These are phyloP conservation scores for Charina bottae DNA, from an alignment of 2,113 vertebrate species.

Conservation along the genomic window DNA sequence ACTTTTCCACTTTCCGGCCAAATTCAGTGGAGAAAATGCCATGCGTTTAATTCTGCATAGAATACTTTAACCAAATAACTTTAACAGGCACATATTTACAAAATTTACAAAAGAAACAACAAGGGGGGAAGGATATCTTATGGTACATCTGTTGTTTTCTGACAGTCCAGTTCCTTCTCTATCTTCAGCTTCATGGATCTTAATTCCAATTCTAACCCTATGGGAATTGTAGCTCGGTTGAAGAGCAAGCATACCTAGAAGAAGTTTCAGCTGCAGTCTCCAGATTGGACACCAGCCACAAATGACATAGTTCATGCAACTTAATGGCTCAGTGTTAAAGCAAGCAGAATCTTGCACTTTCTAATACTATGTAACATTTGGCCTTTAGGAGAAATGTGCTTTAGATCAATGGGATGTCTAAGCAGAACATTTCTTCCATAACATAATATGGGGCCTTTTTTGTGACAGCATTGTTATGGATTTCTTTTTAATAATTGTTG, in stretches of 20 bases:
- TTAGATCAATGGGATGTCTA: background rate
- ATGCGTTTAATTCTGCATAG: too few relatives aligned
- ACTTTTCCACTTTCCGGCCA: too few relatives aligned
- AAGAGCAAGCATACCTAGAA: background rate
- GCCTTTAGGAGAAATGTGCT: background rate
- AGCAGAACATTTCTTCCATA: background rate
- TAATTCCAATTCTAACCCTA: background rate
- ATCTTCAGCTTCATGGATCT: background rate
- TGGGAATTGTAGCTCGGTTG: too few relatives aligned
- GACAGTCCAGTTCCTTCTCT: background rate
- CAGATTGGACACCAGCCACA: background rate
- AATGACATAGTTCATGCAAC: background rate
- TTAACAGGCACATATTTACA: background rate
- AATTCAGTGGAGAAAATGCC: too few relatives aligned
- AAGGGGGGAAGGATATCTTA: background rate
- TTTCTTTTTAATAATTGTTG: background rate
- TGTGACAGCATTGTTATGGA: background rate
- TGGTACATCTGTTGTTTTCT: background rate
- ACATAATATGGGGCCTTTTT: background rate
- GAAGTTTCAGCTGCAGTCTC: background rate
- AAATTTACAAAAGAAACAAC: background rate
- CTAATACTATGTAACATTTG: background rate
- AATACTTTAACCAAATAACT: too few relatives aligned
- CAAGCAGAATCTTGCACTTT: background rate
- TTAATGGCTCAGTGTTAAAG: background rate